phyloP scores from a whole-genome alignment of 2,113 vertebrate species.

The Camelus dromedarius region DNA sequence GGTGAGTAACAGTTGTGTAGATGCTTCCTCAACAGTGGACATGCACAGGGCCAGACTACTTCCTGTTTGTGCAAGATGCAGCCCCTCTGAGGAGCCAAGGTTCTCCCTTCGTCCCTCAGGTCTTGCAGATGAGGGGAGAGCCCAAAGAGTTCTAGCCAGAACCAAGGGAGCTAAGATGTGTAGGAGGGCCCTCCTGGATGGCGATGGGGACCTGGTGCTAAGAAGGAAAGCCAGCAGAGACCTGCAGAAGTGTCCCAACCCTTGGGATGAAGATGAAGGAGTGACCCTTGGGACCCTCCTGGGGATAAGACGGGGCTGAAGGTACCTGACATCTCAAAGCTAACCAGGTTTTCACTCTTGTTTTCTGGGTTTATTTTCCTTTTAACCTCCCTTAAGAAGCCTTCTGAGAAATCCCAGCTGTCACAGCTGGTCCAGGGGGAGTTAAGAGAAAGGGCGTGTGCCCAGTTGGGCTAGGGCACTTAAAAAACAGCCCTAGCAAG shows the following conservation, averaged over 20 bases:
- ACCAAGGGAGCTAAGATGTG: fast-evolving
- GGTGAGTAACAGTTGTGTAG: too few relatives aligned
- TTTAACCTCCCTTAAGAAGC: background rate
- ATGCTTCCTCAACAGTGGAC: background rate
- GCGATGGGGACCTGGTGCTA: too few relatives aligned
- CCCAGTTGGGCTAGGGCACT: background rate
- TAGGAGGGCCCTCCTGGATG: too few relatives aligned
- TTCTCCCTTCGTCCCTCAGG: background rate
- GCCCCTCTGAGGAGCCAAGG: background rate
- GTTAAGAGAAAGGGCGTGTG: background rate
- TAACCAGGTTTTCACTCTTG: background rate
- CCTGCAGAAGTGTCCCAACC: background rate
- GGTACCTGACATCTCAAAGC: background rate
- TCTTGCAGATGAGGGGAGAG: background rate
- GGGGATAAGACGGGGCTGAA: background rate
- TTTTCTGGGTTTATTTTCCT: slow-evolving; percentile 11
- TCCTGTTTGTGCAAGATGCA: background rate
- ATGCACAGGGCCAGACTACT: background rate
- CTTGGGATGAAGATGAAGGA: background rate
- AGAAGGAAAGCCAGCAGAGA: background rate
- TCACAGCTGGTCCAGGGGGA: background rate
- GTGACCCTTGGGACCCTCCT: background rate
- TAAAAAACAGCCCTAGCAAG: background rate
- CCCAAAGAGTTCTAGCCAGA: background rate
- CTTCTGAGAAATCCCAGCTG: background rate